These are phyloP conservation scores for Metridium senile DNA, from an alignment of 92 coral and sea anemone genomes.

Conservation along the genomic window DNA sequence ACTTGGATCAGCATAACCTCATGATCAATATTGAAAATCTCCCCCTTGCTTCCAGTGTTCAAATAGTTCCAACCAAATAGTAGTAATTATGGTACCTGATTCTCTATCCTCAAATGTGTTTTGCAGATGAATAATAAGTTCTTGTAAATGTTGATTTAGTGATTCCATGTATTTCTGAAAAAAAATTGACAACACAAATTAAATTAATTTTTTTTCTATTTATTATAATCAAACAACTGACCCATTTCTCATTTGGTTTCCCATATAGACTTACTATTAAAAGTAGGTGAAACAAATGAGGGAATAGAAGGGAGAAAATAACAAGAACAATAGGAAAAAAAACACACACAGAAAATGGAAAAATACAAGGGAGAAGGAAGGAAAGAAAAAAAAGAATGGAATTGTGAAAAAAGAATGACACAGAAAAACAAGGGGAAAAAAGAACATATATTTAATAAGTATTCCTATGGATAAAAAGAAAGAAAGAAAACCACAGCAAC, in stretches of 20 bases:
- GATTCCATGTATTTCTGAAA: slow-evolving; percentile 87
- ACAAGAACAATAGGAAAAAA: background rate
- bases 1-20: too few species aligned
- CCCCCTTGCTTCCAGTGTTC: too few species aligned
- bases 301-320: too few species aligned
- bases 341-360: background rate
- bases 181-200: too few species aligned
- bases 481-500: too few species aligned
- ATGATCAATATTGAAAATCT: too few species aligned
- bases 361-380: background rate
- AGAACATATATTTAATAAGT: too few species aligned
- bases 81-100: slow-evolving; percentile 78
- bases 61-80: background rate
- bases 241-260: too few species aligned
- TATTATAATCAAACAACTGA: background rate
- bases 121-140: slow-evolving; percentile 79
- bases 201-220: background rate
- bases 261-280: too few species aligned
- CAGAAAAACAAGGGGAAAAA: background rate
- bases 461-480: background rate
- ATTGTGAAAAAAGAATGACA: background rate
- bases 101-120: slow-evolving; percentile 67
- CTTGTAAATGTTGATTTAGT: slow-evolving; percentile 69
- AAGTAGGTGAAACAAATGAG: too few species aligned
- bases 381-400: background rate